Conservation (phyloP, 2,797 vertebrate species). For the Pteronotus mesoamericanus region DNA sequence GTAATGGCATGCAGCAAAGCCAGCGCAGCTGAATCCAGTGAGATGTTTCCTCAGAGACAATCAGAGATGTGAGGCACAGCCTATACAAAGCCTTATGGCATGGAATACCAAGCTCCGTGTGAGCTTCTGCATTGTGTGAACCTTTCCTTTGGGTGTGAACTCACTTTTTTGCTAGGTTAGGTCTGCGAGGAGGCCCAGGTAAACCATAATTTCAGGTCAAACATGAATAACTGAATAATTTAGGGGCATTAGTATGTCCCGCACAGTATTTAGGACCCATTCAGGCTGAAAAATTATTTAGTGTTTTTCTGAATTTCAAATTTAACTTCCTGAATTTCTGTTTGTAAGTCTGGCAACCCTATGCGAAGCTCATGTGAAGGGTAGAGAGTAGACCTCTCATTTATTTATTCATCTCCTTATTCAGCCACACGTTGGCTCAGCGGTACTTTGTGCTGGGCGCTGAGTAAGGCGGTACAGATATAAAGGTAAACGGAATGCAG, state of each 20-base stretch:
- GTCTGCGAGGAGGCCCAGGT: background rate
- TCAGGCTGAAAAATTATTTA: background rate
- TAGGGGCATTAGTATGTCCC: background rate
- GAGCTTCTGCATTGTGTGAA: background rate
- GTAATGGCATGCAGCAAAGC: background rate
- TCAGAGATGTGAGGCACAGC: background rate
- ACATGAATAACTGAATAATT: background rate
- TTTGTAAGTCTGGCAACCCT: background rate
- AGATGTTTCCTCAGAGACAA: background rate
- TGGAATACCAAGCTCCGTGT: background rate
- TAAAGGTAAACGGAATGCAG: background rate
- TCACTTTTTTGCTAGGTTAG: background rate
- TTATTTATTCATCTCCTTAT: background rate
- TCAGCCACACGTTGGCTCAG: background rate
- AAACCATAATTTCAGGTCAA: slow-evolving; percentile 10
- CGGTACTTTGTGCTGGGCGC: background rate
- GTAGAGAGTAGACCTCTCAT: background rate
- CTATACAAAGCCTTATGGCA: background rate
- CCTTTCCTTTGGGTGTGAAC: background rate
- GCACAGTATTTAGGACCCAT: background rate
- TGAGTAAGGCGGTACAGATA: background rate
- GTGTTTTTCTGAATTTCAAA: slow-evolving; percentile 32
- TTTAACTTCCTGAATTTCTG: background rate
- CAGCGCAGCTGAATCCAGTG: background rate
- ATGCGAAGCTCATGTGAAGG: background rate